Percentiles rank a stretch among this genome's conserved stretches.
phyloP scores from a whole-genome alignment of 30 jellyfish, hydroid and myxozoan species.

The Chironex yamaguchii region DNA sequence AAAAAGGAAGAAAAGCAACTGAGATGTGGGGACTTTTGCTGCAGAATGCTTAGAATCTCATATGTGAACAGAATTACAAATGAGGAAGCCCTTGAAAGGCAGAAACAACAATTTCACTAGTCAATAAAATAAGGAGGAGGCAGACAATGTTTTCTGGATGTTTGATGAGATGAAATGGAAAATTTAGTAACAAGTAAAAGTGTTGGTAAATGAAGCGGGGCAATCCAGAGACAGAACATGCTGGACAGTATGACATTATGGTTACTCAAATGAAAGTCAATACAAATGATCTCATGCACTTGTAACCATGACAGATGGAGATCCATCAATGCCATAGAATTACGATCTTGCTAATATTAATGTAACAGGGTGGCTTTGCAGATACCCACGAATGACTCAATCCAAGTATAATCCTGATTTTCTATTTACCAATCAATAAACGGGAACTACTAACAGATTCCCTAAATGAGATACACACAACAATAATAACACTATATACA shows the following conservation, averaged over 20 bases:
- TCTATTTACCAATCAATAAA: too few species aligned
- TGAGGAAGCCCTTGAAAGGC: slow-evolving; percentile 21
- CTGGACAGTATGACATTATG: not conserved
- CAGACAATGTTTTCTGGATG: not conserved
- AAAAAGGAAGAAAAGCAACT: slow-evolving; percentile 3
- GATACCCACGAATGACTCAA: too few species aligned
- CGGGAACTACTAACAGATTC: too few species aligned
- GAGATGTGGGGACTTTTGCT: slow-evolving; percentile 40
- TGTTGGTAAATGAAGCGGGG: slow-evolving; percentile 8
- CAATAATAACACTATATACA: not conserved
- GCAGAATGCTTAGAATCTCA: slow-evolving; percentile 14
- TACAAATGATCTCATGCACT: not conserved
- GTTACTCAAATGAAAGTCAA: not conserved
- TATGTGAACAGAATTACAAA: slow-evolving; percentile 31
- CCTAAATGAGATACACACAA: not conserved
- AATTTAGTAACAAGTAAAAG: slow-evolving; percentile 1
- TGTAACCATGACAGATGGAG: not conserved
- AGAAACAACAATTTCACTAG: not conserved
- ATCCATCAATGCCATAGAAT: not conserved
- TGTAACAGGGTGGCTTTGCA: not conserved
- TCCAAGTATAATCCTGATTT: too few species aligned
- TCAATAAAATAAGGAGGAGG: not conserved
- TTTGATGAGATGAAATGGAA: not conserved
- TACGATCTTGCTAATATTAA: not conserved
- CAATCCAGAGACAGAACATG: not conserved